These are phyloP conservation scores for Drosophila siamana DNA, from an alignment of 2,888 invertebrate genomes.

Conservation along the genomic window DNA sequence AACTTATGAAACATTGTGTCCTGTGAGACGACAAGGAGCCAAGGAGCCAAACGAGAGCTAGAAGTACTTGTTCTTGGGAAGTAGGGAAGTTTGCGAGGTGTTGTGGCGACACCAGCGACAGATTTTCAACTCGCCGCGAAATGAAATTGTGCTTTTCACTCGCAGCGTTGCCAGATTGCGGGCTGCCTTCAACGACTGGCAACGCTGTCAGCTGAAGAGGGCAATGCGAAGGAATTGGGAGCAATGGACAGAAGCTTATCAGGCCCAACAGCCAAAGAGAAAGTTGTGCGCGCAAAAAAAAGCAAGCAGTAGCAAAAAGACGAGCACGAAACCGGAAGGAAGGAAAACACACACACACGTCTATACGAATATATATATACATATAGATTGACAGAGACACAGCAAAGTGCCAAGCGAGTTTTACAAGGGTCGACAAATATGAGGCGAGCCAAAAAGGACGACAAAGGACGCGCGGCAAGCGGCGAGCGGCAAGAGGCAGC, in stretches of 20 bases:
- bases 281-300: constrained; percentile 39
- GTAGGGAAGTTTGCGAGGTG: too few species aligned
- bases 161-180: constrained; percentile 40
- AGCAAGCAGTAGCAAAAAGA: constrained; percentile 36
- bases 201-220: constrained; percentile 21
- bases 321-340: constrained; percentile 78
- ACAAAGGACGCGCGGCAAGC: constrained; percentile 33
- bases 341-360: constrained; percentile 67
- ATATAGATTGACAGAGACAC: constrained; percentile 24
- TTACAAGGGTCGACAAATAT: constrained; percentile 79
- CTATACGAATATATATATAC: constrained; percentile 23
- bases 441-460: constrained; percentile 56
- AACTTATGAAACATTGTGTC: constrained; percentile 72
- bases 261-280: constrained; percentile 57
- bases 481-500: constrained; percentile 65
- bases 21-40: constrained; percentile 31
- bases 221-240: not conserved
- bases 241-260: constrained; percentile 58
- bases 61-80: too few species aligned
- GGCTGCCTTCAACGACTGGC: constrained; percentile 27
- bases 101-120: too few species aligned
- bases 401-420: constrained; percentile 62
- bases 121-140: not conserved
- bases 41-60: not conserved
- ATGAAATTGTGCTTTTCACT: not conserved